phyloP scores from a whole-genome alignment of 2,797 vertebrate genomes.

The Alca torda region DNA sequence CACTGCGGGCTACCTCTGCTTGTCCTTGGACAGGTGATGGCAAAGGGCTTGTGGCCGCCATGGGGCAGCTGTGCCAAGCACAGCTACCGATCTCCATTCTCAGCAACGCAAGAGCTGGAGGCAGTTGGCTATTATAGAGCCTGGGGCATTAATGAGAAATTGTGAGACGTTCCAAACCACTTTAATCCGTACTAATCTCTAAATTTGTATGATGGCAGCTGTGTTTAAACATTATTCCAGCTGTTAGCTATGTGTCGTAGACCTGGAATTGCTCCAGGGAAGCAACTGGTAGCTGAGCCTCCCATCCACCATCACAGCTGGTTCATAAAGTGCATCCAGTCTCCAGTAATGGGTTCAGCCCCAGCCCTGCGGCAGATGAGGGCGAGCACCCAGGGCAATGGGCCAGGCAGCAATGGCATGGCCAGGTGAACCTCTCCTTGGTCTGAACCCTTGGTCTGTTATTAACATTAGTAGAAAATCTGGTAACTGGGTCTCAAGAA shows the following conservation, averaged over 20 bases:
- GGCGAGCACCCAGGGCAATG: rapidly evolving
- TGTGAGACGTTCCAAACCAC: neutral
- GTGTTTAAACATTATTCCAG: neutral
- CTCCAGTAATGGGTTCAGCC: neutral
- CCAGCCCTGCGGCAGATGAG: rapidly evolving
- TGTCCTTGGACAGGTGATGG: neutral
- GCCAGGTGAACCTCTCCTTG: neutral
- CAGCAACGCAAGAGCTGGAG: rapidly evolving
- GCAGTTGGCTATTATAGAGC: neutral
- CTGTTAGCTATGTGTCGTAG: neutral
- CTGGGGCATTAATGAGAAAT: neutral
- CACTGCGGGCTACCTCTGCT: neutral
- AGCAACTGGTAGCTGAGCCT: neutral
- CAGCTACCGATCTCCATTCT: neutral
- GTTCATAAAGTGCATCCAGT: neutral
- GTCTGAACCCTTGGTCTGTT: neutral
- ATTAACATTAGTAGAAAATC: neutral
- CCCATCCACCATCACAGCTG: neutral
- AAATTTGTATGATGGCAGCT: neutral
- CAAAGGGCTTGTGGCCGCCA: neutral
- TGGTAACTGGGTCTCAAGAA: neutral
- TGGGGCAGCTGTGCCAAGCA: neutral
- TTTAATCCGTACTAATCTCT: neutral
- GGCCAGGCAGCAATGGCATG: neutral
- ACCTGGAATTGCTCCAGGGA: neutral